Conservation (phyloP, 2,113 vertebrate genomes). For the Myrmecobius fasciatus region DNA sequence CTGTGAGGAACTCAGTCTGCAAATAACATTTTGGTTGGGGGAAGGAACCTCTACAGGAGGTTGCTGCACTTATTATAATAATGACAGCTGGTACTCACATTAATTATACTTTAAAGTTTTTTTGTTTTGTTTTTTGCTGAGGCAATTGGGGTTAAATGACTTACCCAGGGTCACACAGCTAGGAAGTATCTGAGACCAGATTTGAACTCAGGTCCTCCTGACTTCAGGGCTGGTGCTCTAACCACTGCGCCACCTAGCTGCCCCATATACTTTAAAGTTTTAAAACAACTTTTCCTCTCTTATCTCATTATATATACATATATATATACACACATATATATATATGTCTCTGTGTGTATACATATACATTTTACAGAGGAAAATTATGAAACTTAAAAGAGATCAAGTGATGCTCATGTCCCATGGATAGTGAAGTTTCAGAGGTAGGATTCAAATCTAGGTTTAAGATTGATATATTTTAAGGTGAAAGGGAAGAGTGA, state of each 20-base stretch:
- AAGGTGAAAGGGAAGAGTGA: not conserved
- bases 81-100: not conserved
- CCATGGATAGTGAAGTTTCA: not conserved
- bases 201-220: too few species aligned
- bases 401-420: not conserved
- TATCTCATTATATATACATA: not conserved
- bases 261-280: too few species aligned
- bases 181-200: too few species aligned
- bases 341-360: too few species aligned
- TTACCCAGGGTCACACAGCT: too few species aligned
- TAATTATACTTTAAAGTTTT: too few species aligned
- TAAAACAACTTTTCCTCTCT: too few species aligned
- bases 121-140: too few species aligned
- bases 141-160: too few species aligned
- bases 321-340: too few species aligned
- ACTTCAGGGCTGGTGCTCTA: too few species aligned
- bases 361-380: not conserved
- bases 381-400: not conserved
- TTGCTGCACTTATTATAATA: not conserved
- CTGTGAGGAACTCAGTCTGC: not conserved
- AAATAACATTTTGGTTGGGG: not conserved
- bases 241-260: too few species aligned
- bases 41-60: not conserved
- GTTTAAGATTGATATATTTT: not conserved
- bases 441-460: not conserved